phyloP scores from a whole-genome alignment of 2,888 invertebrate species.

The Hydroisotoma schaefferi region DNA sequence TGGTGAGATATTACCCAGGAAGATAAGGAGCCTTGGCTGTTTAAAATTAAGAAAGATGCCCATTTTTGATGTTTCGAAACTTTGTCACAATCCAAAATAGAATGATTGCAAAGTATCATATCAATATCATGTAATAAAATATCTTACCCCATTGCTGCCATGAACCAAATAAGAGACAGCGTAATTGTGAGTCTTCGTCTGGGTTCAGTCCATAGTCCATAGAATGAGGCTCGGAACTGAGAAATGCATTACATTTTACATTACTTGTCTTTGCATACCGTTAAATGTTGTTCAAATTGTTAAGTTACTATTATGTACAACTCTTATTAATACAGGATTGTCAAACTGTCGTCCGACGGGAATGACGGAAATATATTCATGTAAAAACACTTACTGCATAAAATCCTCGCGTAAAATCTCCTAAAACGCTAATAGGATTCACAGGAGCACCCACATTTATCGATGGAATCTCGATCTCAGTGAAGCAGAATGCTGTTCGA shows the following conservation, averaged over 20 bases:
- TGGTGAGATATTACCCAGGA: slow-evolving; percentile 46
- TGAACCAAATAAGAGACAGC: slow-evolving; percentile 41
- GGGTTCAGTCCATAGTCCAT: slow-evolving; percentile 45
- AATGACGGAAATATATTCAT: background rate
- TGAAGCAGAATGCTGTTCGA: slow-evolving; percentile 41
- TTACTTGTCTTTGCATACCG: too few species aligned
- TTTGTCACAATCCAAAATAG: background rate
- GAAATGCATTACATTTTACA: background rate
- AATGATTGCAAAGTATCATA: background rate
- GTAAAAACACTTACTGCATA: slow-evolving; percentile 33
- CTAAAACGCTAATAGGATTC: slow-evolving; percentile 42
- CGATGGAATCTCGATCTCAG: slow-evolving; percentile 47
- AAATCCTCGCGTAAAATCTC: slow-evolving; percentile 44
- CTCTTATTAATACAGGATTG: too few species aligned
- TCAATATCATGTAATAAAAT: background rate
- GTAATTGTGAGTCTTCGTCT: slow-evolving; percentile 42
- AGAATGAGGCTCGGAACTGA: slow-evolving; percentile 45
- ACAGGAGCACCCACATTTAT: slow-evolving; percentile 15
- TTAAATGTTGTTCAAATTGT: too few species aligned
- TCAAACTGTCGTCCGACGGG: too few species aligned
- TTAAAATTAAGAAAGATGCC: background rate
- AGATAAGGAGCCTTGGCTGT: slow-evolving; percentile 41
- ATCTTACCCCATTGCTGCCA: slow-evolving; percentile 47
- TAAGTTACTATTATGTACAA: too few species aligned
- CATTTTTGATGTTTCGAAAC: background rate